Percentiles rank a stretch among this genome's conserved stretches.
Evolutionary conservation across 2,797 vertebrate genomes (phyloP).

Genomic region (Pseudochromis fuscus): DNA sequence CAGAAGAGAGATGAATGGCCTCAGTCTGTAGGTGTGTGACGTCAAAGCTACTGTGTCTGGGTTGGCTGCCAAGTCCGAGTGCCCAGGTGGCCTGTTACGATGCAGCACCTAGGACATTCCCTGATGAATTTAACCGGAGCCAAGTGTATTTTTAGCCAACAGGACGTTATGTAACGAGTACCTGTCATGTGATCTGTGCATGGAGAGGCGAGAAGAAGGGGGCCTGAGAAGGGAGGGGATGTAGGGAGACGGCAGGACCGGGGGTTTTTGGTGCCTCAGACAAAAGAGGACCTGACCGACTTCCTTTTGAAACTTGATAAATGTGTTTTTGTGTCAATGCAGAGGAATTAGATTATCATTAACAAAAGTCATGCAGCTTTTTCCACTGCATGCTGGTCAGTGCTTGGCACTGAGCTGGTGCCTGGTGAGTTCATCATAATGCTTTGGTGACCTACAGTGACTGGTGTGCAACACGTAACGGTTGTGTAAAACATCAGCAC

Average conservation of each 20-base stretch:
- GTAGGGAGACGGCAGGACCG: slow-evolving; percentile 25
- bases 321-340: slow-evolving; percentile 5
- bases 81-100: slow-evolving; percentile 38
- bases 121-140: slow-evolving; percentile 76
- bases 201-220: slow-evolving; percentile 44
- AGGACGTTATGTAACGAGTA: slow-evolving; percentile 80
- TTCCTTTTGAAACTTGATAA: slow-evolving; percentile 39
- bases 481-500: slow-evolving; percentile 35
- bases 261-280: slow-evolving; percentile 12
- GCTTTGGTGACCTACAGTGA: slow-evolving; percentile 30
- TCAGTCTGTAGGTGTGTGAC: slow-evolving; percentile 55
- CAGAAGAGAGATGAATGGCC: slow-evolving; percentile 63
- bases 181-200: slow-evolving; percentile 79
- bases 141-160: slow-evolving; percentile 82
- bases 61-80: slow-evolving; percentile 53
- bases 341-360: slow-evolving; percentile 15
- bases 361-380: slow-evolving; percentile 12
- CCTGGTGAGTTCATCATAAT: slow-evolving; percentile 39
- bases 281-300: slow-evolving; percentile 49
- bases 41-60: slow-evolving; percentile 45
- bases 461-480: slow-evolving; percentile 43
- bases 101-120: slow-evolving; percentile 48
- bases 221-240: slow-evolving; percentile 26
- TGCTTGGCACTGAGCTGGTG: slow-evolving; percentile 33
- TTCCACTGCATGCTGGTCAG: slow-evolving; percentile 8